Conservation (phyloP, 2,113 vertebrate species). For the Stigmatopora argus region DNA sequence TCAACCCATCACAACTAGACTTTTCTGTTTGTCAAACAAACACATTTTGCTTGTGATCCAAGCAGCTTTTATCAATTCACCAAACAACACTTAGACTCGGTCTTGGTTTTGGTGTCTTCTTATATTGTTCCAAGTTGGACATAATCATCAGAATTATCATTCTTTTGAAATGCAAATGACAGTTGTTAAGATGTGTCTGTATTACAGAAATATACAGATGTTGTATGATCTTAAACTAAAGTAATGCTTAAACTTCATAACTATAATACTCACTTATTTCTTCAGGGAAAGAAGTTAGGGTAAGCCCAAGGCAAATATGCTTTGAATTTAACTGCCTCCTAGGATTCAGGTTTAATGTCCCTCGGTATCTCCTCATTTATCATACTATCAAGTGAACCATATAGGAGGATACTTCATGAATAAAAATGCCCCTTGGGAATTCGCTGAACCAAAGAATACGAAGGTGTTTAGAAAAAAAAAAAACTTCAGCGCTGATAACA, state of each 20-base stretch:
- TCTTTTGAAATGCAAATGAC: too few species aligned
- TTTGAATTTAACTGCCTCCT: slow-evolving; percentile 14
- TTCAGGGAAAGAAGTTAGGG: background rate
- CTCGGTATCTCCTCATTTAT: slow-evolving; percentile 48
- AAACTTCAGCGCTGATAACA: slow-evolving; percentile 1
- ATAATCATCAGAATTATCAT: too few species aligned
- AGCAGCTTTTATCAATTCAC: too few species aligned
- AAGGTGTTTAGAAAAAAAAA: slow-evolving; percentile 7
- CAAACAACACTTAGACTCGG: too few species aligned
- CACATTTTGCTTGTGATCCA: too few species aligned
- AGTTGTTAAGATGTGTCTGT: too few species aligned
- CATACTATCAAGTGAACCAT: slow-evolving; percentile 45
- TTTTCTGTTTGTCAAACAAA: too few species aligned
- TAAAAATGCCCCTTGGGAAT: slow-evolving; percentile 7
- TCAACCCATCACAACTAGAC: too few species aligned
- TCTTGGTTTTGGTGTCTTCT: too few species aligned
- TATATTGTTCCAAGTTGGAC: too few species aligned
- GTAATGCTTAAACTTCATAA: slow-evolving; percentile 3
- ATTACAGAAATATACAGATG: background rate
- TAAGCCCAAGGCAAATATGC: background rate
- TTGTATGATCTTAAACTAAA: background rate
- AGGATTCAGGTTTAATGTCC: slow-evolving; percentile 36
- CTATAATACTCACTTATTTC: background rate
- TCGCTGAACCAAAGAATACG: background rate
- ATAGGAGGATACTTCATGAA: slow-evolving; percentile 8